Base-by-base conservation (phyloP, 2,797 vertebrate genomes). In the Acomys russatus region DNA sequence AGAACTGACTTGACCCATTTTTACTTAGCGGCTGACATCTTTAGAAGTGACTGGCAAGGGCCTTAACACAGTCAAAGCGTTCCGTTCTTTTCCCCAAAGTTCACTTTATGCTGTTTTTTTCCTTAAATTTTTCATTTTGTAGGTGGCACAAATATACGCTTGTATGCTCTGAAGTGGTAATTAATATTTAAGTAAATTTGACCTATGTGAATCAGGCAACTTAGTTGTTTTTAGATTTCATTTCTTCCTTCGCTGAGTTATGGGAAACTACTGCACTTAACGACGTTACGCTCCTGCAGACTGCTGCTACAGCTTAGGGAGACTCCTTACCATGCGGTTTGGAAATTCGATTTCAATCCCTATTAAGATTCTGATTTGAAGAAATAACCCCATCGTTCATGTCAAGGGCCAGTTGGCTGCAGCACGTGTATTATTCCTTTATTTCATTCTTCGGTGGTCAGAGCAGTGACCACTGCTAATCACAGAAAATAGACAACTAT, bases 311-410 rank as follows among this genome's bases (percentile, higher is more conserved):
- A 71, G n/a, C 61, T 90, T 51, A 90, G n/a, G 8, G 77, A 88
- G 66, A 66, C 51, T 49, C 17, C 18, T 3, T 25, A 49, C 5
- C 12, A 38, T 4, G 12, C 84, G 56, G 49, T 88, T 66, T 82
- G 44, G 94, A 84, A 77, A 9, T 20, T 83, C 15, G 7, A 88
- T 89, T 94, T 68, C 38, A 88, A 54, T 30, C 51, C 28, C 82
- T 91, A 70, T 54, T 61, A 92, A 91, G 70, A 90, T 82, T 78
- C 63, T 54, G 11, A 56, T 20, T 92, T 82, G 70, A 61, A 38
- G 56, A 95, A 95, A 35, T 78, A n/a, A 20, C 20, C 68, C 2
- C 30, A 44, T 74, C 30, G 6, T n/a, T 90, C 64, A 44, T 9
- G 35, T 77, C 63, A 63, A 83, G 74, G 68, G 87, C 17, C n/a